A percentile compares a stretch with the other conserved stretches of the same genome.
Conservation (phyloP, 2,113 vertebrate genomes). For the Tenrec ecaudatus region DNA sequence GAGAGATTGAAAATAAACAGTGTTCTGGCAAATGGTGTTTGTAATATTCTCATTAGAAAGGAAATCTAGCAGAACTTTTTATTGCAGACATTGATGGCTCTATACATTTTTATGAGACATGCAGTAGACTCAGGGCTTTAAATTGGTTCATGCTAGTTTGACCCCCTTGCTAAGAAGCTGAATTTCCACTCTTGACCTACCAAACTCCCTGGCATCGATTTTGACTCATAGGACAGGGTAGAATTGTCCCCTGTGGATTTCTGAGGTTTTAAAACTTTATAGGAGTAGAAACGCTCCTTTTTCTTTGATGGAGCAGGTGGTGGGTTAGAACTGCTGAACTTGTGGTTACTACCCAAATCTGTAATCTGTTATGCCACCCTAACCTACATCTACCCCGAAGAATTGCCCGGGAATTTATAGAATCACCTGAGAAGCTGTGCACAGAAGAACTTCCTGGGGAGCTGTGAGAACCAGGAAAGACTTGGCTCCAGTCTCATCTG, state of each 20-base stretch:
- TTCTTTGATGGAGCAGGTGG: too few species aligned
- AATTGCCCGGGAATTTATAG: too few species aligned
- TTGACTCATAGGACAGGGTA: too few species aligned
- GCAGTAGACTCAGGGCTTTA: not conserved
- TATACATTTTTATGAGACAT: conserved; percentile 60
- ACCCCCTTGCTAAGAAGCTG: not conserved
- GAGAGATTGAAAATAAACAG: conserved; percentile 61
- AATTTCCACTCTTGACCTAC: not conserved
- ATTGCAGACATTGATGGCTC: conserved; percentile 56
- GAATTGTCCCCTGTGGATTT: too few species aligned
- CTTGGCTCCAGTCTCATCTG: not conserved
- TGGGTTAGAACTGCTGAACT: too few species aligned
- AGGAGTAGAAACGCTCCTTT: too few species aligned
- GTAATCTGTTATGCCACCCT: too few species aligned
- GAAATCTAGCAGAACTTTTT: conserved; percentile 64
- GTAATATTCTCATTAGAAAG: conserved; percentile 72
- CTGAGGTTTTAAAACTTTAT: too few species aligned
- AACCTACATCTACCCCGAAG: too few species aligned
- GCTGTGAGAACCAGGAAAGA: not conserved
- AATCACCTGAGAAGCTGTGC: not conserved
- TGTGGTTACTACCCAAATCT: too few species aligned
- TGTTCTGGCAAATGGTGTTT: conserved; percentile 49
- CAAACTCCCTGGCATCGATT: not conserved
- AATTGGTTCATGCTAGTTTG: not conserved
- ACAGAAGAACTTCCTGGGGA: too few species aligned